Conservation (phyloP, 2,888 invertebrate species). For the Andrena chrysosceles region DNA sequence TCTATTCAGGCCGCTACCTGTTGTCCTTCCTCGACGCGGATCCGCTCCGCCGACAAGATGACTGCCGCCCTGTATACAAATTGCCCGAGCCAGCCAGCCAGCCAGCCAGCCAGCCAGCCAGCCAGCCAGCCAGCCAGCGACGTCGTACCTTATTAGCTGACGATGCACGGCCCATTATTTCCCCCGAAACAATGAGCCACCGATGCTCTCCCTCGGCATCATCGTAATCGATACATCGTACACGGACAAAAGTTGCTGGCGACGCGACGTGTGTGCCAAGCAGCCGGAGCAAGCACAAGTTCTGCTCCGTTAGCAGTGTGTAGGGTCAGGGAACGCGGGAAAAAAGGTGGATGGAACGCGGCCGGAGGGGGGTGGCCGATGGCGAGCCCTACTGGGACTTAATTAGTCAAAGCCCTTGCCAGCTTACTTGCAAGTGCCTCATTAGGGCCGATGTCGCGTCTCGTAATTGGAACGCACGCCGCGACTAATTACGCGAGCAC, state of each 20-base stretch:
- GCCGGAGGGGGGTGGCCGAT: conserved; percentile 48
- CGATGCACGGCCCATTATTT: conserved; percentile 67
- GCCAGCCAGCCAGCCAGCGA: conserved; percentile 38
- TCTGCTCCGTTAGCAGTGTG: not conserved
- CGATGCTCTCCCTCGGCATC: conserved; percentile 15
- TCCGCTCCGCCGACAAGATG: conserved; percentile 50
- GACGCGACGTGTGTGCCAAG: conserved; percentile 16
- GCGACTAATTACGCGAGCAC: conserved; percentile 73
- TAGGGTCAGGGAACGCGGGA: not conserved
- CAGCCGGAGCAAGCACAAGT: conserved; percentile 4
- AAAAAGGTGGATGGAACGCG: conserved; percentile 23
- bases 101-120: conserved; percentile 37
- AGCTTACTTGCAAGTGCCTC: conserved; percentile 75
- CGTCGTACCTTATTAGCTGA: conserved; percentile 65
- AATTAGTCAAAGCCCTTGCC: conserved; percentile 77
- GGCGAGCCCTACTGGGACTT: conserved; percentile 70
- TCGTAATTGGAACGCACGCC: conserved; percentile 77
- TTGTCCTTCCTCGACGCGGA: conserved; percentile 36
- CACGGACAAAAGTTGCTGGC: conserved; percentile 40
- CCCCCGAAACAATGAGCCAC: conserved; percentile 61
- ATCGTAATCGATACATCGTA: conserved; percentile 64
- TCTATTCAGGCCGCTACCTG: conserved; percentile 43
- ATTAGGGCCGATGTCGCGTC: conserved; percentile 76
- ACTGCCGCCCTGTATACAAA: conserved; percentile 51
- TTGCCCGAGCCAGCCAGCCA: conserved; percentile 45